Conservation (phyloP, 2,797 vertebrate genomes). For the Hapalemur alaotrensis region DNA sequence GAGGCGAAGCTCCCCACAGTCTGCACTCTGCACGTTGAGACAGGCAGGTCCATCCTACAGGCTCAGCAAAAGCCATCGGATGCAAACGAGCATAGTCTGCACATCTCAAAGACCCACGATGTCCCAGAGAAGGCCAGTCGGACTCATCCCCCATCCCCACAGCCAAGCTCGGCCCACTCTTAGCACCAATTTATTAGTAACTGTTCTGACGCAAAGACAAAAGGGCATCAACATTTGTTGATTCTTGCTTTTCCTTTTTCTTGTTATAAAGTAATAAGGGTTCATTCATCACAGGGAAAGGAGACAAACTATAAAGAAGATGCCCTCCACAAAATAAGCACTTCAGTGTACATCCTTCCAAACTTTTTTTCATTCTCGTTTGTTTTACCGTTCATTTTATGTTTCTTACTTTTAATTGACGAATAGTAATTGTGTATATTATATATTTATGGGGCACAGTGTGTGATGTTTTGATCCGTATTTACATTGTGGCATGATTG, state of each 20-base stretch:
- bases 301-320: background rate
- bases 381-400: background rate
- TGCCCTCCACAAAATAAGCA: background rate
- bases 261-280: background rate
- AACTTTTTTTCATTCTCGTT: background rate
- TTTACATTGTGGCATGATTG: background rate
- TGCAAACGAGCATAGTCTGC: rapidly evolving
- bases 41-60: background rate
- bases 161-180: background rate
- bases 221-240: rapidly evolving
- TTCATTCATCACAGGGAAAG: background rate
- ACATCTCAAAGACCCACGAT: background rate
- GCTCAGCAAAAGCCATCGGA: background rate
- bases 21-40: background rate
- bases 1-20: background rate
- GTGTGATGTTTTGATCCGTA: background rate
- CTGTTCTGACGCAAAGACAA: background rate
- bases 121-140: background rate
- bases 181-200: rapidly evolving
- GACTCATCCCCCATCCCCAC: background rate
- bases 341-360: background rate
- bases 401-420: background rate
- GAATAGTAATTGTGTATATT: background rate
- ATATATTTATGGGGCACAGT: too few relatives aligned
- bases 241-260: background rate